Percentiles rank a stretch among this genome's conserved stretches.
These are phyloP conservation scores for Sarcophaga variegata DNA, from an alignment of 2,888 invertebrate species.

Conservation along the genomic window DNA sequence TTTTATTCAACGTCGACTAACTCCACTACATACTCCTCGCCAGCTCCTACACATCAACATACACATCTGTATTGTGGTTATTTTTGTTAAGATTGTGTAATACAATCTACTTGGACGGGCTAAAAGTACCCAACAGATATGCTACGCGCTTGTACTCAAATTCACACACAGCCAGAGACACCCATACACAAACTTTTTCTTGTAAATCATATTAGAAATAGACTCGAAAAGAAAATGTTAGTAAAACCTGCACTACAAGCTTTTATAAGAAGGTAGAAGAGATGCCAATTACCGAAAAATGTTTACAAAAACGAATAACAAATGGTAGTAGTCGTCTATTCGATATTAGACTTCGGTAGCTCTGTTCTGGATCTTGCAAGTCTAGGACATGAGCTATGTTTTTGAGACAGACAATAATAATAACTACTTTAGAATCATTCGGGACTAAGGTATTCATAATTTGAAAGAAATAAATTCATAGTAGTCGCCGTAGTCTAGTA, in stretches of 20 bases:
- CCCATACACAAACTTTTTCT: neutral
- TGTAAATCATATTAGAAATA: neutral
- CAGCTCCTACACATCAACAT: neutral
- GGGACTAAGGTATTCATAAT: no score
- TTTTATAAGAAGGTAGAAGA: no score
- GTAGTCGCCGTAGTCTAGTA: no score
- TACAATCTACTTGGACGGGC: constrained; percentile 57
- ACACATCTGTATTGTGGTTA: constrained; percentile 57
- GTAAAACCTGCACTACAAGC: neutral
- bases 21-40: constrained; percentile 16
- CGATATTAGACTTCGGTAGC: no score
- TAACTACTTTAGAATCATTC: no score
- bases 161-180: no score
- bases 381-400: no score
- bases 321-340: no score
- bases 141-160: neutral
- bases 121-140: neutral
- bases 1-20: constrained; percentile 30
- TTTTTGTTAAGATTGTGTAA: constrained; percentile 62
- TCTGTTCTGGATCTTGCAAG: no score
- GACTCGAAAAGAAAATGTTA: neutral
- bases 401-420: no score
- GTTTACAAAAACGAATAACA: neutral
- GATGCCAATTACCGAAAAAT: no score
- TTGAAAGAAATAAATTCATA: no score